Evolutionary conservation across 2,113 vertebrate species (phyloP).

Genomic region (Orycteropus afer): DNA sequence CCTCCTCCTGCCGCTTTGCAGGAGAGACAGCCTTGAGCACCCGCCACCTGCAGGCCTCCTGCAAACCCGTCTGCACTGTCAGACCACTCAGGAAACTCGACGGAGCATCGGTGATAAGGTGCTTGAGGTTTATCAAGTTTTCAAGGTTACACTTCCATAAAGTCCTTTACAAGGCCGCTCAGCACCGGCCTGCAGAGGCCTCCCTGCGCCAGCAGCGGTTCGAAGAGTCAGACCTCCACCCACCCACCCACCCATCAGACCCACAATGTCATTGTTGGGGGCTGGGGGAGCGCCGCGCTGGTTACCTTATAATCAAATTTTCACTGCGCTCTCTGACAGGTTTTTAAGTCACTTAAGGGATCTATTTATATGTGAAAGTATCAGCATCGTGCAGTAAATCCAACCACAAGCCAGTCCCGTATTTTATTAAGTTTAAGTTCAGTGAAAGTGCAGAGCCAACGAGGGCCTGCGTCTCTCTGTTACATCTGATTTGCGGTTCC

Average conservation of each 20-base stretch:
- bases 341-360: constrained; percentile 92
- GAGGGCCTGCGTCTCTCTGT: constrained; percentile 92
- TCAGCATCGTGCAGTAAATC: constrained; percentile 95
- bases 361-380: constrained; percentile 92
- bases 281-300: constrained; percentile 65
- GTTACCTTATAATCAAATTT: constrained; percentile 92
- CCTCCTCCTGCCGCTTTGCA: fast-evolving
- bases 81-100: constrained; percentile 50
- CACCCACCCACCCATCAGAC: constrained; percentile 59
- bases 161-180: constrained; percentile 64
- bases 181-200: background rate
- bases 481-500: constrained; percentile 98
- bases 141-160: constrained; percentile 76
- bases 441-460: constrained; percentile 95
- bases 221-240: constrained; percentile 63
- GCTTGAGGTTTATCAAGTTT: constrained; percentile 82
- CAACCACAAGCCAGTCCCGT: constrained; percentile 90
- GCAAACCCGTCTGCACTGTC: constrained; percentile 8
- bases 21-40: too few species aligned
- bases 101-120: constrained; percentile 54
- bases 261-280: constrained; percentile 78
- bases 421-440: constrained; percentile 97
- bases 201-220: constrained; percentile 18
- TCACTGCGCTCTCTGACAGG: constrained; percentile 92
- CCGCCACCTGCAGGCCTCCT: fast-evolving